phyloP scores from a whole-genome alignment of 30 jellyfish, hydroid and myxozoan species.

The Aurelia coerulea region DNA sequence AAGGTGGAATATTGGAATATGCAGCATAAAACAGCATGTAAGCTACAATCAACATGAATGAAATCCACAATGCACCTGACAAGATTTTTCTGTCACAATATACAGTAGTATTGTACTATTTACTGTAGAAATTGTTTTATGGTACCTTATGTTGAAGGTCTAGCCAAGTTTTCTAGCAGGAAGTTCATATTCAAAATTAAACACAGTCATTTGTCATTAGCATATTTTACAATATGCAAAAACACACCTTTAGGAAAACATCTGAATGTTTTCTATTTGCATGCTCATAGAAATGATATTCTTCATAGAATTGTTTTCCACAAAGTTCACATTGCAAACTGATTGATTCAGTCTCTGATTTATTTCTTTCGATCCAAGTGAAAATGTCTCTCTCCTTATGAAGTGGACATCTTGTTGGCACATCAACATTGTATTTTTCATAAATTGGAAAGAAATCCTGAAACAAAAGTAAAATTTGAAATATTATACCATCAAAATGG shows the following conservation, averaged over 20 bases:
- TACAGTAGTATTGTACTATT: too few species aligned
- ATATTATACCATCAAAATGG: neutral
- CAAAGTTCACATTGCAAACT: constrained; percentile 64
- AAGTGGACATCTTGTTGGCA: constrained; percentile 53
- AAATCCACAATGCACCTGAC: too few species aligned
- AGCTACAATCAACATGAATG: too few species aligned
- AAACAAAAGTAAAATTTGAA: neutral
- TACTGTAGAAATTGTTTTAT: too few species aligned
- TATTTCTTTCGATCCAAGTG: constrained; percentile 49
- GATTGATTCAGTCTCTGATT: constrained; percentile 21
- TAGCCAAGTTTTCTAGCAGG: neutral
- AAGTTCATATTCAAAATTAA: neutral
- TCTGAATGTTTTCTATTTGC: constrained; percentile 62
- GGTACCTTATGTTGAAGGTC: too few species aligned
- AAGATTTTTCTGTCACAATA: too few species aligned
- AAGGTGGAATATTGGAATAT: too few species aligned
- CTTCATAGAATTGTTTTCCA: constrained; percentile 67
- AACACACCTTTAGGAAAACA: neutral
- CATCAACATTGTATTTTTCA: constrained; percentile 35
- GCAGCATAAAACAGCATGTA: too few species aligned
- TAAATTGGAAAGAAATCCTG: constrained; percentile 66
- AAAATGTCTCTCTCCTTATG: constrained; percentile 40
- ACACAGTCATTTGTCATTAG: too few species aligned
- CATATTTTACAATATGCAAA: too few species aligned
- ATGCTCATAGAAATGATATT: constrained; percentile 57